Conservation (phyloP, 2,888 invertebrate species). For the Colletes collaris region DNA sequence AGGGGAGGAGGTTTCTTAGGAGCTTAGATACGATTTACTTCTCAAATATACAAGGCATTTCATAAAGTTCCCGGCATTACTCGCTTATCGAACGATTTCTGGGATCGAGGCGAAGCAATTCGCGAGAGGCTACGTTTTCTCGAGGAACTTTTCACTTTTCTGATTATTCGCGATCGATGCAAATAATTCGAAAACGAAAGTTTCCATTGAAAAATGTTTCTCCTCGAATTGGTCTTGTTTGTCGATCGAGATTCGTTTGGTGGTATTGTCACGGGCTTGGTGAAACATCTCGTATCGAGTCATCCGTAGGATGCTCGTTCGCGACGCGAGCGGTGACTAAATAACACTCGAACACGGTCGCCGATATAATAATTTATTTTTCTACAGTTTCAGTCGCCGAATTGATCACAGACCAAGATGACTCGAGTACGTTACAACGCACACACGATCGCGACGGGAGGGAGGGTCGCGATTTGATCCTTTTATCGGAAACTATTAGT, state of each 20-base stretch:
- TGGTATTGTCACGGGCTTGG: neutral
- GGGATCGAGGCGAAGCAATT: constrained; percentile 1
- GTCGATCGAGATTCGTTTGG: constrained; percentile 24
- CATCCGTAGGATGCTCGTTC: constrained; percentile 12
- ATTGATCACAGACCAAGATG: constrained; percentile 70
- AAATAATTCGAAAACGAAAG: too few relatives aligned
- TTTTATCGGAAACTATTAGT: constrained; percentile 34
- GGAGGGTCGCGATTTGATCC: constrained; percentile 20
- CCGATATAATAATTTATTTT: constrained; percentile 79
- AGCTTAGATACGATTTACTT: constrained; percentile 22
- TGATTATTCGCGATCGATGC: too few relatives aligned
- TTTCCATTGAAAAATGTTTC: too few relatives aligned
- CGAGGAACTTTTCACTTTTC: neutral
- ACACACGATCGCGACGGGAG: constrained; percentile 38
- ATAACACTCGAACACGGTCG: constrained; percentile 46
- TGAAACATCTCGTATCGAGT: neutral
- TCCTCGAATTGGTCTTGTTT: constrained; percentile 12
- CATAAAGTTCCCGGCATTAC: constrained; percentile 11
- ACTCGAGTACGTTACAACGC: constrained; percentile 58
- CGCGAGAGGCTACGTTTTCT: neutral
- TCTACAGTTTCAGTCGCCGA: constrained; percentile 75
- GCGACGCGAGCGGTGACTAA: constrained; percentile 9
- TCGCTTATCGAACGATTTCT: constrained; percentile 15
- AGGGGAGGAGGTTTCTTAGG: constrained; percentile 15
- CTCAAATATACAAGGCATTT: constrained; percentile 12